phyloP scores from a whole-genome alignment of 2,113 vertebrate species.

The Bubalus kerabau region DNA sequence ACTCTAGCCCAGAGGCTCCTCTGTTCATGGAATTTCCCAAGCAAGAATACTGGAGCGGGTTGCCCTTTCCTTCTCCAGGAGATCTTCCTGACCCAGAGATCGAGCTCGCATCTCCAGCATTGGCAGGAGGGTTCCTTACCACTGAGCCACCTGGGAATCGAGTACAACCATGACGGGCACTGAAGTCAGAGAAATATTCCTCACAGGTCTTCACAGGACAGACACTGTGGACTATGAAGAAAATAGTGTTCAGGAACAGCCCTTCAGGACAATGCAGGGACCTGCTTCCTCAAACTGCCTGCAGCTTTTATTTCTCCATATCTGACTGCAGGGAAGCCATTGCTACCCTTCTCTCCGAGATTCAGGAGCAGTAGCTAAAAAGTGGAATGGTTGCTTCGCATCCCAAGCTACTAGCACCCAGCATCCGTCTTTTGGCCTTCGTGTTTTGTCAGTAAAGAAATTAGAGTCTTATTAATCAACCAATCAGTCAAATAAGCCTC shows the following conservation, averaged over 20 bases:
- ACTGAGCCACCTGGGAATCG: neutral
- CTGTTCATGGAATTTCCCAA: neutral
- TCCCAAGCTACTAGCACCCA: neutral
- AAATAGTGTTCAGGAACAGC: neutral
- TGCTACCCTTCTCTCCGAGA: neutral
- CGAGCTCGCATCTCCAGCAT: accelerated
- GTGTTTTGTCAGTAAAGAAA: conserved; percentile 63
- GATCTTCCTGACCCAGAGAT: neutral
- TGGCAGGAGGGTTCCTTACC: neutral
- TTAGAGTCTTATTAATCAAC: conserved; percentile 70
- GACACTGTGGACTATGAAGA: neutral
- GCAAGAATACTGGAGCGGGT: neutral
- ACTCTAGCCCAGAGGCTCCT: neutral
- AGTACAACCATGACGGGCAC: accelerated
- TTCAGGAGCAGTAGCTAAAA: neutral
- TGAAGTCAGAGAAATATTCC: neutral
- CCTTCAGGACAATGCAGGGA: neutral
- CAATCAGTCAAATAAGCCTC: conserved; percentile 78
- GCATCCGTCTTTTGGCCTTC: conserved; percentile 15
- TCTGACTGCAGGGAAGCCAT: neutral
- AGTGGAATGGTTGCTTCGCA: neutral
- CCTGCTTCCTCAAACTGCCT: neutral
- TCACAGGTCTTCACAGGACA: neutral
- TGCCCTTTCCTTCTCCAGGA: neutral
- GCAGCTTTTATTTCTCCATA: neutral